These are phyloP conservation scores for Erpetoichthys calabaricus DNA, from an alignment of 2,797 vertebrate species.

Conservation along the genomic window DNA sequence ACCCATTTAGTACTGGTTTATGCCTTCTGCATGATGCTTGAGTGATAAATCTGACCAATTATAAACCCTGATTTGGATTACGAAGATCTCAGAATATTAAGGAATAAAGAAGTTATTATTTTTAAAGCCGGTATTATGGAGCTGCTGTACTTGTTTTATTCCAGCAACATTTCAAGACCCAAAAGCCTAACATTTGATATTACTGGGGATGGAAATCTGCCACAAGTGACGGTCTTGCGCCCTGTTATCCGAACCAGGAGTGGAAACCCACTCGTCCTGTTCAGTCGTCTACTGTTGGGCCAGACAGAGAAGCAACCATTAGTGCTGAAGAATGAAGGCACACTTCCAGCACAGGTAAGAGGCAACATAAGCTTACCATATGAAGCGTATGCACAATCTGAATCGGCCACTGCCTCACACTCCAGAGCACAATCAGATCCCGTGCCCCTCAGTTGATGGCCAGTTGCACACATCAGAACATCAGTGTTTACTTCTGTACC, in stretches of 20 bases:
- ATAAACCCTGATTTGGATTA: too few relatives aligned
- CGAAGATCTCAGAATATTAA: neutral
- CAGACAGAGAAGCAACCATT: conserved; percentile 44
- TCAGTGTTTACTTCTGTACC: too few relatives aligned
- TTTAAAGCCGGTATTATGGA: neutral
- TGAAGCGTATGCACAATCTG: too few relatives aligned
- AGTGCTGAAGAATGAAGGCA: conserved; percentile 60
- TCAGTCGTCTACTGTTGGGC: conserved; percentile 51
- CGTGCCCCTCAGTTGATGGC: too few relatives aligned
- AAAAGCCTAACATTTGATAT: conserved; percentile 58
- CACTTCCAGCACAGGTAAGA: conserved; percentile 43
- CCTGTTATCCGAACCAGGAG: conserved; percentile 40
- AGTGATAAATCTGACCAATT: too few relatives aligned
- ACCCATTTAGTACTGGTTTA: too few relatives aligned
- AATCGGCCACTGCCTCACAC: too few relatives aligned
- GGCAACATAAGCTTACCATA: too few relatives aligned
- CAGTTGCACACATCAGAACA: too few relatives aligned
- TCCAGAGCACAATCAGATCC: too few relatives aligned
- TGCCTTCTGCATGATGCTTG: too few relatives aligned
- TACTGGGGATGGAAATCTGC: conserved; percentile 65
- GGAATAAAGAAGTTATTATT: neutral
- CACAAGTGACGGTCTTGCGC: conserved; percentile 50
- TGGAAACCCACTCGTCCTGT: conserved; percentile 58
- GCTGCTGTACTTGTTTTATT: conserved; percentile 9
- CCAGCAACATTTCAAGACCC: conserved; percentile 26